Base-by-base conservation (phyloP, 2,888 invertebrate species). In the Gastrophysa polygoni region DNA sequence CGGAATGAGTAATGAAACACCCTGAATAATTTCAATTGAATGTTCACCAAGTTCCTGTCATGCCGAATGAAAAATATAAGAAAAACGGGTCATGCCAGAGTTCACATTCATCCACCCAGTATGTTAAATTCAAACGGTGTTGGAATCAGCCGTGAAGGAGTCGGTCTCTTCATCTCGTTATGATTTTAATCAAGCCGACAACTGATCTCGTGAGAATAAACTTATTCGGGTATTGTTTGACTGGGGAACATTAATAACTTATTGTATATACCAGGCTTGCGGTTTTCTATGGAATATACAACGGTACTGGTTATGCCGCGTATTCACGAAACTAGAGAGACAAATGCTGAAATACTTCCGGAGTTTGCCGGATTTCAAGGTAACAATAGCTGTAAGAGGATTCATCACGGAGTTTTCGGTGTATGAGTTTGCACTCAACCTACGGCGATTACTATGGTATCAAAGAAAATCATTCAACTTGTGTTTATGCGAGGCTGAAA, bases 201-300 rank as follows among this genome's bases (percentile, higher is more conserved):
- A 65, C 64, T 69, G 68, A 71, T 71, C 68, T 69, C 61, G 63
- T 70, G 68, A 69, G 63, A 69, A 64, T 64, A 64, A 70, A 68
- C 65, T 71, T 64, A 65, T 69, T 68, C 64, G 62, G 54, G 68
- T 62, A 68, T 70, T 66, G 68, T 71, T 68, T 63, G 63, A 68
- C 61, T 64, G 56, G 38, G n/a, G 14, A 38, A 63, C 64, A 66
- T 66, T 67, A 68, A 67, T 61, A 66, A 68, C 62, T 69, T 61
- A 64, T 64, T 43, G 43, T 54, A 67, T 64, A 66, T 56, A 61
- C 63, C 59, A 50, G 59, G 60, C 66, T 49, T 64, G 61, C 46
- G 61, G 60, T 55, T 55, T 55, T 24, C 48, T 48, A 18, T 60
- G 43, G 55, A 54, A 32, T 47, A 56, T 29, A 47, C 29, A 57